Base-by-base conservation (phyloP, 1,140 invertebrate genomes). In the Ostrea edulis region DNA sequence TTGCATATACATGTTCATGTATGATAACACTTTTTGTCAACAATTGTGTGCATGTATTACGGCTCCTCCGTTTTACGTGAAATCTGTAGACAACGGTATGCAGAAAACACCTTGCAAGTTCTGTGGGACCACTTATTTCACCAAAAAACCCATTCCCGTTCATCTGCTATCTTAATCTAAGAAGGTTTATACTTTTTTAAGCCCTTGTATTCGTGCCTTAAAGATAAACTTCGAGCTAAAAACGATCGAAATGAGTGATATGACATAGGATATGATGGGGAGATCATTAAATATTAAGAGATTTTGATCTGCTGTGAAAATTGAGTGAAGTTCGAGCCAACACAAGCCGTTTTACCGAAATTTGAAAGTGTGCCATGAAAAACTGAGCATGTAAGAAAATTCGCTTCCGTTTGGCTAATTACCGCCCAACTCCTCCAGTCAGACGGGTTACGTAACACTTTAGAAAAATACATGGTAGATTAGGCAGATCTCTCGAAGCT, bases 251-350 rank as follows among this genome's bases (percentile, higher is more conserved):
- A 77, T 77, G 29, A 77, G 68, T 25, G 68, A 77, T 77, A 77
- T 77, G 68, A 77, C 68, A 77, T 77, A 77, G 4, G 29, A 77
- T 77, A 77, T 77, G 68, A 77, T 25, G 68, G 29, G 68, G 11
- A 77, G 68, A 77, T 77, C 68, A 77, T 77, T 77, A 77, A 77
- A 77, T 77, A 77, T 77, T 77, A 77, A 25, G 68, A 77, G 68
- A 77, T 77, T 77, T 77, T 77, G 68, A 77, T 77, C 68, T 77
- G 68, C 68, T 77, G 68, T 29, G 68, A 77, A 77, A 77, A 77
- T 77, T 35, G 68, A 77, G 68, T 77, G 68, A 77, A 77, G 68
- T 77, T 77, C 11, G 68, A 77, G 68, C 68, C 68, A 77, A 77
- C 22, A 77, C 68, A 77, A 77, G 68, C 68, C 29, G 29, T 77